Base-by-base conservation (phyloP, 2,888 invertebrate species). In the Prenolepis imparis region DNA sequence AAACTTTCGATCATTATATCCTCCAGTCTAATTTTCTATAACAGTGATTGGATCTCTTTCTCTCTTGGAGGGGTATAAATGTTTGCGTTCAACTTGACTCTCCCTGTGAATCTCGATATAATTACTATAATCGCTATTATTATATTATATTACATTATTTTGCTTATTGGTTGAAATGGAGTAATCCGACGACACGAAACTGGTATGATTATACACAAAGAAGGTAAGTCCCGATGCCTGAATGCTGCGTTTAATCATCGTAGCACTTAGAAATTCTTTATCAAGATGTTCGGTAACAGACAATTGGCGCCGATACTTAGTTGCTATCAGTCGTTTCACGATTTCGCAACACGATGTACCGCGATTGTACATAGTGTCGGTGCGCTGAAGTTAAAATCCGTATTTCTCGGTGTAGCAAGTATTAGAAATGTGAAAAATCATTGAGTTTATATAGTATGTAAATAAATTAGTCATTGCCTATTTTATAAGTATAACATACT, bases 281-380 rank as follows among this genome's bases (percentile, higher is more conserved):
- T 78, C 73, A 75, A 63, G 67, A 83, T 74, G 66, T 61, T 91
- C 87, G 89, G 89, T 88, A 74, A 90, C 87, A 90, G 90, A 91
- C 90, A 90, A 90, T 91, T 92, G 92, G 91, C 87, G 88, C 91
- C 91, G 92, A 93, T 92, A 92, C 93, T 93, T 94, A 94, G 89
- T 93, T 92, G 91, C 93, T 94, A 93, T 94, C 94, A 94, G 93
- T 94, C 93, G 90, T 93, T 93, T 93, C 86, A 89, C 88, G 88
- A 90, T 90, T n/a, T 89, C 87, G 82, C 84, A 91, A 90, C 81
- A 84, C 84, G 41, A 78, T 74, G 63, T 48, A 84, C 74, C 66
- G 39, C 70, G 44, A 86, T 86, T 70, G 89, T 90, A 90, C 84
- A 86, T 85, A 84, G 85, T 90, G 87, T 82, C 75, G 52, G 86